Conservation (phyloP, 2,797 vertebrate genomes). For the Melanotaenia trifasciata region DNA sequence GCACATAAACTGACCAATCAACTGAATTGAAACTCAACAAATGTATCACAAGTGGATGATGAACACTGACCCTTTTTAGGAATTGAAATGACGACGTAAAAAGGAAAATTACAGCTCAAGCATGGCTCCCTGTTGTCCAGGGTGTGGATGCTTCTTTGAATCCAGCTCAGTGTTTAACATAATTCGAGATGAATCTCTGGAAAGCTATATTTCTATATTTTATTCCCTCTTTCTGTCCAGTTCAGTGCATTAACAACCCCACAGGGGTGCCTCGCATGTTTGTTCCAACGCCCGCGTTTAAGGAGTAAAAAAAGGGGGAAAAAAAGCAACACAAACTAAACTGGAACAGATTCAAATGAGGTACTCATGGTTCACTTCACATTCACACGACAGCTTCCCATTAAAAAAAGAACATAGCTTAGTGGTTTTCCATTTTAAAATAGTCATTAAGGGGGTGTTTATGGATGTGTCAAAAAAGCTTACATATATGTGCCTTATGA, state of each 20-base stretch:
- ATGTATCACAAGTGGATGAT: conserved; percentile 40
- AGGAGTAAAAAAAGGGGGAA: conserved; percentile 48
- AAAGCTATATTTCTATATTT: conserved; percentile 49
- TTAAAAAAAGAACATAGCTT: conserved; percentile 68
- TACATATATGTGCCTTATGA: conserved; percentile 60
- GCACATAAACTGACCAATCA: conserved; percentile 14
- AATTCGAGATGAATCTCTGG: conserved; percentile 59
- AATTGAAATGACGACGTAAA: conserved; percentile 28
- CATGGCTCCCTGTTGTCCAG: conserved; percentile 18
- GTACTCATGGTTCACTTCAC: conserved; percentile 83
- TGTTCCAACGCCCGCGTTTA: conserved; percentile 85
- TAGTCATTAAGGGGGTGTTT: conserved; percentile 57
- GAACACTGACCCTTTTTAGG: conserved; percentile 31
- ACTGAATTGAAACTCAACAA: conserved; percentile 42
- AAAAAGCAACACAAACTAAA: conserved; percentile 71
- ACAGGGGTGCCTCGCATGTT: conserved; percentile 76
- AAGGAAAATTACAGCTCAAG: conserved; percentile 23
- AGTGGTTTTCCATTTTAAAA: conserved; percentile 80
- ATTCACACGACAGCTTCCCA: conserved; percentile 75
- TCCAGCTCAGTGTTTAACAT: conserved; percentile 61
- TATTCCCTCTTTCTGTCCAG: conserved; percentile 66
- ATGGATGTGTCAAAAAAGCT: conserved; percentile 52
- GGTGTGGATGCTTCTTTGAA: conserved; percentile 44
- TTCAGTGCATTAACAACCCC: conserved; percentile 83
- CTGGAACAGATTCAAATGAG: conserved; percentile 81